A percentile compares a stretch with the other conserved stretches of the same genome.
Evolutionary conservation across 1,140 invertebrate species (phyloP).

Genomic region (Eriosoma lanigerum): DNA sequence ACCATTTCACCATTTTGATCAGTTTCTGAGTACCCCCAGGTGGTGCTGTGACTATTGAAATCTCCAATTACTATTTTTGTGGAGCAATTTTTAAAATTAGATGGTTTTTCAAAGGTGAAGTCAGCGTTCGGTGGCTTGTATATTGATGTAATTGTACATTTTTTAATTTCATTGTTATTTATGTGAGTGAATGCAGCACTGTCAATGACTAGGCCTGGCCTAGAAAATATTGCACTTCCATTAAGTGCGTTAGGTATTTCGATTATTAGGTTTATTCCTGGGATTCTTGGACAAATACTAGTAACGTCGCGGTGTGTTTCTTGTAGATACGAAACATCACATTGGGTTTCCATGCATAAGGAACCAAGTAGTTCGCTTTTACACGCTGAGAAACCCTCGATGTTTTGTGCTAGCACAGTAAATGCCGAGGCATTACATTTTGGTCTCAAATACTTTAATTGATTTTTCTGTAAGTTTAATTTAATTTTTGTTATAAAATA

Average conservation of each 20-base stretch:
- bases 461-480: conserved; percentile 60
- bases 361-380: conserved; percentile 40
- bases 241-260: conserved; percentile 29
- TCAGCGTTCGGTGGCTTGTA: conserved; percentile 24
- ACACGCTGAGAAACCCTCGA: conserved; percentile 27
- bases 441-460: conserved; percentile 62
- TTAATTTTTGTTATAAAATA: no score
- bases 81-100: neutral
- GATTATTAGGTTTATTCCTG: conserved; percentile 48
- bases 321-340: conserved; percentile 46
- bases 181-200: conserved; percentile 5
- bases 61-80: neutral
- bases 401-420: conserved; percentile 5
- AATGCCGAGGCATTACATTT: no score
- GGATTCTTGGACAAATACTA: conserved; percentile 37
- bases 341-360: conserved; percentile 4
- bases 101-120: neutral
- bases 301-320: conserved; percentile 33
- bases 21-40: conserved; percentile 29
- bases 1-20: conserved; percentile 14
- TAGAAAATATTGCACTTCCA: conserved; percentile 47
- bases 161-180: conserved; percentile 30
- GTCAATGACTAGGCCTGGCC: conserved; percentile 11
- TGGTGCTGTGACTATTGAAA: conserved; percentile 4
- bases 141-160: conserved; percentile 31